Evolutionary conservation across 1,140 invertebrate species (phyloP), one percentile per base, ranked within the genome.

Genomic region (Aporrectodea caliginosa): DNA sequence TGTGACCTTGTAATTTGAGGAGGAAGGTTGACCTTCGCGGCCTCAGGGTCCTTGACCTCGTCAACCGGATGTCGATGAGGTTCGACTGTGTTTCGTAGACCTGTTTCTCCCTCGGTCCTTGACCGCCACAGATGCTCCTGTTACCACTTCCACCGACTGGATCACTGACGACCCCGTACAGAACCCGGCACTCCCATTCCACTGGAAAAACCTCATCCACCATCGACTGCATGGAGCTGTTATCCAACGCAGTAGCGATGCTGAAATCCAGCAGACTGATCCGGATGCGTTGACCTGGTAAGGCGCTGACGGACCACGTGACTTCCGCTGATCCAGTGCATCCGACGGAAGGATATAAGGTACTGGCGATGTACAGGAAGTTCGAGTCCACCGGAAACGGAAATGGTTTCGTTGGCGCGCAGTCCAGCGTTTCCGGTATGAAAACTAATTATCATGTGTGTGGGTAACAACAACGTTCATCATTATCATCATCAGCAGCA

Each of bases 271-370:
- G 29, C 73, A 74, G 34, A 1, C 31, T 74, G 73, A 74, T 31
- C 73, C 34, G 31, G 32, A 74, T 30, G 31, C 73, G 73, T 33
- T 74, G 73, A 74, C 73, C 73, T 1, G 73, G 73, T 74, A 31
- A 31, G 34, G 31, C 31, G 2, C 29, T 33, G 73, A 74, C 31
- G 73, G 34, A 6, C 73, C 73, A 74, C 31, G 73, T n/a, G 2
- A 34, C 34, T 31, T 33, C 2, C 27, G 73, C 22, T 22, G 43
- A 58, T 58, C 43, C 43, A 22, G n/a, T n/a, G n/a, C 43, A 58
- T 58, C 43, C 43, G 22, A 22, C 43, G 6, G 43, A 58, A 6
- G 43, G 43, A 6, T 6, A 22, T 12, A 58, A 58, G 43, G 22
- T 12, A 22, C 43, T 58, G 43, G 43, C 22, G 43, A 58, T 22